Evolutionary conservation across 2,113 vertebrate species (phyloP).

Genomic region (Pelodiscus sinensis): DNA sequence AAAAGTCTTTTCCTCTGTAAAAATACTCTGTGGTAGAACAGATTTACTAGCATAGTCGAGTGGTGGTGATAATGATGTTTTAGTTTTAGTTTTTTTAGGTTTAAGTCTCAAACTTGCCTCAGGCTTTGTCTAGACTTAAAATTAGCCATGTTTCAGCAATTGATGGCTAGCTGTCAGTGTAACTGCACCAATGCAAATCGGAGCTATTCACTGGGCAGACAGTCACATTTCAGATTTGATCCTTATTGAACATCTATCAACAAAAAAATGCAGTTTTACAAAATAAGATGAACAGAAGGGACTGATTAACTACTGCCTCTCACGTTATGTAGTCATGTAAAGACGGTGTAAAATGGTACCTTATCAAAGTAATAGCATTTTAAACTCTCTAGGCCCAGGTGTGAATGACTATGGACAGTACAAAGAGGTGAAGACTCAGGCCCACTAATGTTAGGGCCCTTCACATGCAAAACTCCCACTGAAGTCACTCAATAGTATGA

Average conservation of each 20-base stretch:
- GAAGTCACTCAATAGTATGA: background rate
- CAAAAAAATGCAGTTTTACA: background rate
- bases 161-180: background rate
- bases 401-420: background rate
- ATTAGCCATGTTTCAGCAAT: background rate
- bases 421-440: background rate
- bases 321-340: background rate
- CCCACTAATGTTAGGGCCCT: background rate
- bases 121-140: background rate
- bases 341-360: background rate
- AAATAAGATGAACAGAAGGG: background rate
- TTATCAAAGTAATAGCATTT: background rate
- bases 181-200: background rate
- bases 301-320: background rate
- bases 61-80: background rate
- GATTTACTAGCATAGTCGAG: background rate
- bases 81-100: background rate
- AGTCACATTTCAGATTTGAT: background rate
- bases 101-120: background rate
- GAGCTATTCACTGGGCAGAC: background rate
- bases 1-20: constrained; percentile 9
- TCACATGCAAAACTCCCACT: background rate
- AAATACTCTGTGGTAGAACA: background rate
- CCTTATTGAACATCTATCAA: background rate
- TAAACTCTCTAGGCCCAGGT: background rate